These are phyloP conservation scores for Peromyscus aztecus DNA, from an alignment of 2,797 vertebrate genomes.

Conservation along the genomic window DNA sequence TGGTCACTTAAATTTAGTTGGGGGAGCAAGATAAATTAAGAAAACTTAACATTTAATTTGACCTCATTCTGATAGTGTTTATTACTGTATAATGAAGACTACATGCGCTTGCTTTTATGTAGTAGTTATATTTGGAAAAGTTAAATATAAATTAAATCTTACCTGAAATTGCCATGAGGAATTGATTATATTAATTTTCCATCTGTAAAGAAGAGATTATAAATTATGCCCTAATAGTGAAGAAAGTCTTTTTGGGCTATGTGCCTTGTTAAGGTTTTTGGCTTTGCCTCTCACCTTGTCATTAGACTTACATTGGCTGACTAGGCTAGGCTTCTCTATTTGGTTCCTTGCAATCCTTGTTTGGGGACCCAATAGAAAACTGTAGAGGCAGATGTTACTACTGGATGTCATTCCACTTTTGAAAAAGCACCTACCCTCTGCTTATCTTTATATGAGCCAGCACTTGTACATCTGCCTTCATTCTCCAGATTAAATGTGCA, in stretches of 20 bases:
- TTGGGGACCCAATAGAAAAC: slow-evolving; percentile 35
- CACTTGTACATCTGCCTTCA: neutral
- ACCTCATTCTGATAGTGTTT: slow-evolving; percentile 35
- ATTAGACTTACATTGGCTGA: neutral
- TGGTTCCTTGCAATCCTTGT: neutral
- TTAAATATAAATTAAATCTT: slow-evolving; percentile 25
- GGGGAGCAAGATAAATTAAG: neutral
- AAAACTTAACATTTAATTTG: slow-evolving; percentile 62
- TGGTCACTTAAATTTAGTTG: slow-evolving; percentile 50
- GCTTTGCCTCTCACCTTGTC: slow-evolving; percentile 39
- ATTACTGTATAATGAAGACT: slow-evolving; percentile 26
- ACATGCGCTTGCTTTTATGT: neutral
- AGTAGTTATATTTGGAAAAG: slow-evolving; percentile 33
- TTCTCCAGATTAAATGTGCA: slow-evolving; percentile 36
- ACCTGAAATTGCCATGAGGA: slow-evolving; percentile 48
- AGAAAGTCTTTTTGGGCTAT: neutral
- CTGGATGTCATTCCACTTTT: slow-evolving; percentile 52
- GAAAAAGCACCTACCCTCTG: neutral
- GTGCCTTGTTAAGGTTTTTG: neutral
- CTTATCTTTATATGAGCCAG: slow-evolving; percentile 44
- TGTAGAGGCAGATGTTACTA: neutral
- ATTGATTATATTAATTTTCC: slow-evolving; percentile 26
- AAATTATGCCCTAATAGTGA: slow-evolving; percentile 24
- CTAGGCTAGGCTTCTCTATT: neutral
- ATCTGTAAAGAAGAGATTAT: slow-evolving; percentile 44